These are phyloP conservation scores for Anoplolepis gracilipes DNA, from an alignment of 1,140 invertebrate genomes.

Conservation along the genomic window DNA sequence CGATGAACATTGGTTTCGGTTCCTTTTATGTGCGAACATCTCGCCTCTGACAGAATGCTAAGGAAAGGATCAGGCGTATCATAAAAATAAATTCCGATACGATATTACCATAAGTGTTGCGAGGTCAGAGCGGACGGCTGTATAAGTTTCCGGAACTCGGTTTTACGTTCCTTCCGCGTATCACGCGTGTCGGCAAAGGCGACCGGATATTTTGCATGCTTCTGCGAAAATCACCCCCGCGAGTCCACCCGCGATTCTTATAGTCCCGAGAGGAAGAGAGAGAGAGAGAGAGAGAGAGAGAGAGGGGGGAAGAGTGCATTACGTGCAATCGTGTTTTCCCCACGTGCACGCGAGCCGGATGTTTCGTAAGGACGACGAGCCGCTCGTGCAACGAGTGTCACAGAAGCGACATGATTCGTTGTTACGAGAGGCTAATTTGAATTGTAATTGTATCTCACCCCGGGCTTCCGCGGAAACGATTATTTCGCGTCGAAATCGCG, in stretches of 20 bases:
- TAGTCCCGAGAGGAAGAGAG: neutral
- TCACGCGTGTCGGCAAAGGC: constrained; percentile 69
- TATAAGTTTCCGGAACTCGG: constrained; percentile 70
- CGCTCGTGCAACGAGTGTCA: constrained; percentile 41
- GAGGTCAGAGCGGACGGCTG: constrained; percentile 9
- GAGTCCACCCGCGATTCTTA: neutral
- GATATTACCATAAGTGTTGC: constrained; percentile 66
- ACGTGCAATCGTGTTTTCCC: constrained; percentile 58
- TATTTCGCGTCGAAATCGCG: constrained; percentile 49
- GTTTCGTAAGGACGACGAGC: constrained; percentile 69
- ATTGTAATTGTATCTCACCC: constrained; percentile 48
- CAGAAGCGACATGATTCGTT: constrained; percentile 51
- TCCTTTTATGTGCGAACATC: neutral
- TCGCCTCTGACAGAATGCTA: constrained; percentile 8
- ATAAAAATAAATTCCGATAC: constrained; percentile 66
- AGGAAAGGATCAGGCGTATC: neutral
- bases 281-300: neutral
- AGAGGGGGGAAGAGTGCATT: no score
- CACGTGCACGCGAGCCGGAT: constrained; percentile 73
- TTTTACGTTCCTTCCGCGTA: constrained; percentile 77
- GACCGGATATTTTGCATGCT: constrained; percentile 78
- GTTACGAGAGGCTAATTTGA: constrained; percentile 51
- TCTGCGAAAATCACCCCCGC: constrained; percentile 70
- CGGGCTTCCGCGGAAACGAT: constrained; percentile 34
- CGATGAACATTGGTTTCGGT: constrained; percentile 28